Base-by-base conservation (phyloP, 1,140 invertebrate species). In the Phenacoccus solenopsis region DNA sequence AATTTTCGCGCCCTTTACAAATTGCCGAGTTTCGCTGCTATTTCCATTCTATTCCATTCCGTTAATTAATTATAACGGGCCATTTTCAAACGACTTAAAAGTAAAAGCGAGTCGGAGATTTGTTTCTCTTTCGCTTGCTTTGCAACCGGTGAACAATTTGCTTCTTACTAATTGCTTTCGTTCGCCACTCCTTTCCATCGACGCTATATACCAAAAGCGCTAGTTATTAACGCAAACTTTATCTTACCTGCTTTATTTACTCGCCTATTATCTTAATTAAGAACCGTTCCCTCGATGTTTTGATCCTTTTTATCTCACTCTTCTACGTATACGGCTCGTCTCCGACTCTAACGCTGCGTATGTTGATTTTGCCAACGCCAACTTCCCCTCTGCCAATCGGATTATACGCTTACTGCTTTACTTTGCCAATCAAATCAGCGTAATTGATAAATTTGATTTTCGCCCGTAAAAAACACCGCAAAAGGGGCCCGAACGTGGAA, bases 71-170 rank as follows among this genome's bases (percentile, higher is more conserved):
- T 64, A 64, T 64, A 64, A 64, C 59, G 59, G 59, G 59, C 25
- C 59, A 27, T 64, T 64, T 64, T 64, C 59, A 64, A 64, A 64
- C 59, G 59, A 64, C 59, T 64, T 64, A 64, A 64, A 64, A 64
- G 59, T 64, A 64, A 64, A 64, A 64, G 59, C 59, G 59, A 24
- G 59, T 64, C 59, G 59, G 22, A 27, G 59, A 64, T 64, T 64
- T 64, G 25, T 49, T 49, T 49, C 38, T 49, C 38, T 49, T 49
- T 49, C 38, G 38, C 38, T 49, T 49, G 12, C 38, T 49, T 16
- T 49, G 38, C 38, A 49, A 49, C 13, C 38, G 12, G 38, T 49
- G n/a, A 49, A 49, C 38, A 49, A 49, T 64, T 16, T 20, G 59
- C 20, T 64, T 64, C 21, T 27, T 64, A 16, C 59, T 64, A 24